phyloP scores from a whole-genome alignment of 1,140 invertebrate genomes.

The Trichoplusia ni region DNA sequence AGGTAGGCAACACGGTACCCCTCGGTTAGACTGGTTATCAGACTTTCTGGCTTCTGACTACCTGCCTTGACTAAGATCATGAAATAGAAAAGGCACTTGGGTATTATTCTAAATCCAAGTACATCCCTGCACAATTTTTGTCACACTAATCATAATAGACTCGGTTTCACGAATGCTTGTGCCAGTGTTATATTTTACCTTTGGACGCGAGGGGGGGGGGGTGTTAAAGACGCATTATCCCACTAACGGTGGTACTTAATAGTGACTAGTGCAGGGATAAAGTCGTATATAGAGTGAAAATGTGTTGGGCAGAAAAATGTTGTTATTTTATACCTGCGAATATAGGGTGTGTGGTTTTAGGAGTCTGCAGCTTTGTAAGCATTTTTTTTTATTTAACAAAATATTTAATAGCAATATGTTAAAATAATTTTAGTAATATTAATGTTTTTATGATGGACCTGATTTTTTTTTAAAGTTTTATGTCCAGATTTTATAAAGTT shows the following conservation, averaged over 20 bases:
- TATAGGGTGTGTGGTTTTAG: slow-evolving; percentile 21
- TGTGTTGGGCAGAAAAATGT: slow-evolving; percentile 37
- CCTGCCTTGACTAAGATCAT: no score
- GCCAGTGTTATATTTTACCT: slow-evolving; percentile 4
- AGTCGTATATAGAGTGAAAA: slow-evolving; percentile 19
- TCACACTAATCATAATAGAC: slow-evolving; percentile 9
- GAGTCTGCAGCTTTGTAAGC: slow-evolving; percentile 28
- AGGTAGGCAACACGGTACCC: no score
- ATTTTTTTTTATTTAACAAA: neutral
- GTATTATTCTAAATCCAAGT: neutral
- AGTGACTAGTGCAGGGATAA: neutral
- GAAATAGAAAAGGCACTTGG: neutral
- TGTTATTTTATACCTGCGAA: slow-evolving; percentile 34
- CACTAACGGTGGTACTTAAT: neutral
- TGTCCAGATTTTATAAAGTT: no score
- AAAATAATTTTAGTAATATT: no score
- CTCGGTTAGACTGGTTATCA: no score
- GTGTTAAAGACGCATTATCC: neutral
- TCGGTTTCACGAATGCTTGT: slow-evolving; percentile 14
- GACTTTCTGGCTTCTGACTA: no score
- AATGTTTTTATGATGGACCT: no score
- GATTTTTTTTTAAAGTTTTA: no score
- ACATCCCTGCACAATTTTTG: slow-evolving; percentile 7
- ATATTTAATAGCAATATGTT: no score
- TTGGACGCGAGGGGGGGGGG: neutral